A percentile compares a stretch with the other conserved stretches of the same genome.
Conservation (phyloP, 92 coral and sea anemone genomes). For the Parazoanthus swiftii region DNA sequence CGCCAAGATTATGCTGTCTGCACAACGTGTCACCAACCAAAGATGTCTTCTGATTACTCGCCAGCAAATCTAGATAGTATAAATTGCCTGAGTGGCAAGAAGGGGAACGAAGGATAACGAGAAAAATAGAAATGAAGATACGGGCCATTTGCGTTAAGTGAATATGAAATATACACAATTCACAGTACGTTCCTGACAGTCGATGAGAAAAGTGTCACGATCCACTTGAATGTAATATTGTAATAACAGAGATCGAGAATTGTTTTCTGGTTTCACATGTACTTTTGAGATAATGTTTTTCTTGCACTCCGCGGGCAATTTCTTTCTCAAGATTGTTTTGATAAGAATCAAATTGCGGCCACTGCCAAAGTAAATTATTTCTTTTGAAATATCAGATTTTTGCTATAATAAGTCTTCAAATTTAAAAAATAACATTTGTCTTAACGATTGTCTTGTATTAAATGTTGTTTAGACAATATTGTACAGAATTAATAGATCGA, state of each 20-base stretch:
- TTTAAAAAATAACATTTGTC: neutral
- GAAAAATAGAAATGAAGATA: neutral
- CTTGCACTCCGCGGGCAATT: conserved; percentile 25
- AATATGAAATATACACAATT: neutral
- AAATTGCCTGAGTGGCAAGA: conserved; percentile 7
- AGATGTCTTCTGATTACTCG: neutral
- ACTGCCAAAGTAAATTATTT: neutral
- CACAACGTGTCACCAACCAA: neutral
- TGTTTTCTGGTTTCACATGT: conserved; percentile 19
- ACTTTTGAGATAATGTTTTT: conserved; percentile 14
- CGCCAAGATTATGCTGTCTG: conserved; percentile 9
- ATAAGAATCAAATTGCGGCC: conserved; percentile 31
- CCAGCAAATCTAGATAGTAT: conserved; percentile 15
- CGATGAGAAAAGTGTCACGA: too few relatives aligned
- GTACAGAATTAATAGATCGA: neutral
- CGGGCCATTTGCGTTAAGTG: neutral
- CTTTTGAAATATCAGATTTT: neutral
- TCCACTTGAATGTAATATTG: neutral
- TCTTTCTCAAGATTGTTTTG: conserved; percentile 33
- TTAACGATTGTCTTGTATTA: neutral
- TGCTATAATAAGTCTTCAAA: neutral
- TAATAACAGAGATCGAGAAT: neutral
- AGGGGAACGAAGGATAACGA: neutral
- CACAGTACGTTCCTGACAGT: neutral
- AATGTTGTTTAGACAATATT: neutral